Base-by-base conservation (phyloP, 2,113 vertebrate species). In the Corythaixoides concolor region DNA sequence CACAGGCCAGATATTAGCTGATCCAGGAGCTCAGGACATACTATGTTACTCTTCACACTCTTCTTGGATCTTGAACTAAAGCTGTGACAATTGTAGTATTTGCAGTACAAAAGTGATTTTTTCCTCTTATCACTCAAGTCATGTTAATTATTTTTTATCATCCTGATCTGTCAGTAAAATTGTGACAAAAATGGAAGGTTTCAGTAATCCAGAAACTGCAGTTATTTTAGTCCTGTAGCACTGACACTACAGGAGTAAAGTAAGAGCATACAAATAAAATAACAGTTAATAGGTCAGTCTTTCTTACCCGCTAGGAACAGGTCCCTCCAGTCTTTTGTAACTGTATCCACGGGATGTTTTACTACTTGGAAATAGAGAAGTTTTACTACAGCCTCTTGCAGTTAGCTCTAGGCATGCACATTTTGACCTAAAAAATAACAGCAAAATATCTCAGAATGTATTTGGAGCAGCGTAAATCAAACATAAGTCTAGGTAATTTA, bases 401-500 rank as follows among this genome's bases (percentile, higher is more conserved):
- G 99, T 98, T 84, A 98, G 94, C n/a, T 97, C 97, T 49, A 98
- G 74, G 79, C 99, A 99, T 17, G 98, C 91, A 89, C 99, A 99
- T 95, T 93, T 97, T 75, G 85, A 59, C 95, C 98, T 98, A 96
- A 56, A 97, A 97, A 55, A 53, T 43, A 70, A 81, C 53, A 96
- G 73, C 32, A 85, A 69, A 77, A 59, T 11, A 85, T 92, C 37
- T 96, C 84, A 93, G 91, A 93, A 96, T 75, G 28, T 24, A 83
- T 80, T 50, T 88, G 67, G 75, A 60, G 39, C 47, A 88, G 66
- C 0, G 1, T 24, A 78, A 60, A 82, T n/a, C 26, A 75, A 72
- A 53, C n/a, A 60, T 32, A 68, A 45, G 58, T 55, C 30, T 56
- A 72, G 14, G 15, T 17, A 68, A 45, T 64, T 81, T 72, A 37